Base-by-base conservation (phyloP, 2,113 vertebrate species). In the Panthera tigris region DNA sequence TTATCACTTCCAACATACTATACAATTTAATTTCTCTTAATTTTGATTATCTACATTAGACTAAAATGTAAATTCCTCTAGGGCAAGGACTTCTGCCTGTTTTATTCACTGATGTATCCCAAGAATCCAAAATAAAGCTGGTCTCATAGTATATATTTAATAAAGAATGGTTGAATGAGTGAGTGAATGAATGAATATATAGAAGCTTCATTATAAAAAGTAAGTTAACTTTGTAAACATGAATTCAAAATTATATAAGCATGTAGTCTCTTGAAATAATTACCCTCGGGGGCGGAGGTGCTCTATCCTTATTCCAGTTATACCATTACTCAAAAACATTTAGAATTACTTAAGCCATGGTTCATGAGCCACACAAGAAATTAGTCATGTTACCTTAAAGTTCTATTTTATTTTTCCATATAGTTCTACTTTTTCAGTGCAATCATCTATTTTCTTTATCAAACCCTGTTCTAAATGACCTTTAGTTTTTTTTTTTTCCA, bases 371-470 rank as follows among this genome's bases (percentile, higher is more conserved):
- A 92, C 55, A 31, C 4, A 83, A 96, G 13, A 78, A 68, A 78
- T 55, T 31, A n/a, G 11, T 76, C 36, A 79, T 91, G 50, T 8
- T 73, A 50, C 2, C 16, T 79, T 78, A 27, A 18, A 39, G 14
- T 25, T 78, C 39, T 39, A 73, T 41, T 68, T 92, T 55, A 79
- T 12, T 50, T 93, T 95, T 95, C 45, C 87, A 19, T 50, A 57
- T 63, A 93, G 19, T 39, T 65, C 79, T 88, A 33, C 48, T 78
- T 66, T 96, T 80, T 96, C 41, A 96, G 4, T 33, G 36, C n/a
- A n/a, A 82, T 55, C 13, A 85, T 57, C 68, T 95, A 39, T 80
- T 83, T 97, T 80, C 81, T 88, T 91, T 89, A 89, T 18, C 36
- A 55, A 61, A 89, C 4, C 65, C 66, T 94, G 27, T 71, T 91